These are phyloP conservation scores for Antigone vipio DNA, from an alignment of 2,113 vertebrate species.

Conservation along the genomic window DNA sequence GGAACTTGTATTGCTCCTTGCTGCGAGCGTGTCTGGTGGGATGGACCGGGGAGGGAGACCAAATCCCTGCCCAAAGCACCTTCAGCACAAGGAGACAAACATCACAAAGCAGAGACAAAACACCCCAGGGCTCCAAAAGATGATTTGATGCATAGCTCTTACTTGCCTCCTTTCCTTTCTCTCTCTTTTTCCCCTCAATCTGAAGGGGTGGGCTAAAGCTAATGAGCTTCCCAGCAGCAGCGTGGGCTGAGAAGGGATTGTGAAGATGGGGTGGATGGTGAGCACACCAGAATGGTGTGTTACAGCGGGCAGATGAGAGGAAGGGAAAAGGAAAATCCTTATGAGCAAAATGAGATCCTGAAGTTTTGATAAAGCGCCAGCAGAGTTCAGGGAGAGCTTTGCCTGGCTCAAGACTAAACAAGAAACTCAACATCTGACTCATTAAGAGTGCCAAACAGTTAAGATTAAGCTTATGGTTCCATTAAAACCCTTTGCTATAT, in stretches of 20 bases:
- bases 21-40: rapidly evolving
- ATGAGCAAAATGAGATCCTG: neutral
- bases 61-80: neutral
- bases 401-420: neutral
- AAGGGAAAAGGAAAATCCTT: neutral
- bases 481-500: neutral
- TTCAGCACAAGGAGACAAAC: neutral
- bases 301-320: rapidly evolving
- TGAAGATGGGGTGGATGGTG: neutral
- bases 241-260: neutral
- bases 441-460: neutral
- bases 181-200: neutral
- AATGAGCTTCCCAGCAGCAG: neutral
- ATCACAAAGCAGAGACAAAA: neutral
- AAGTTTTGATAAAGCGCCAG: neutral
- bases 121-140: rapidly evolving
- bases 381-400: neutral
- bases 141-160: neutral
- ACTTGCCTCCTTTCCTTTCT: neutral
- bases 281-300: rapidly evolving
- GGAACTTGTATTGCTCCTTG: neutral
- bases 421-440: neutral
- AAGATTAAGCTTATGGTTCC: neutral
- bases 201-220: neutral
- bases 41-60: rapidly evolving